Conservation (phyloP, 2,113 vertebrate genomes). For the Strix aluco region DNA sequence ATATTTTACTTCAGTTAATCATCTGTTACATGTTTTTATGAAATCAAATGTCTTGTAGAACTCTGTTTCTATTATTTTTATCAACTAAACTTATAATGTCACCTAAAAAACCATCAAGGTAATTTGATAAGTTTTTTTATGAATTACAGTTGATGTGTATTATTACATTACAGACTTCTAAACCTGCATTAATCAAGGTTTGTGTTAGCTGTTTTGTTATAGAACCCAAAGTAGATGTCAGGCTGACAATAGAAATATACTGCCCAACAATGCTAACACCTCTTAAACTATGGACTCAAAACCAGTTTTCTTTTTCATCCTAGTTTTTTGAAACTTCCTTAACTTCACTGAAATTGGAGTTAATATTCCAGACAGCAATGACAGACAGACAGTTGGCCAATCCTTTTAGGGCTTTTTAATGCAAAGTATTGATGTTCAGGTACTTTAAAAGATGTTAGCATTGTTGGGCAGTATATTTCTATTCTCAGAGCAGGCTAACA, state of each 20-base stretch:
- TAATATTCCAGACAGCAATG: not conserved
- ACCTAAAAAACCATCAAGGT: not conserved
- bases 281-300: not conserved
- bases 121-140: not conserved
- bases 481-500: not conserved
- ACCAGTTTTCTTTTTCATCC: not conserved
- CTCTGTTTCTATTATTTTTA: not conserved
- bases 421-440: not conserved
- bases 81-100: not conserved
- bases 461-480: not conserved
- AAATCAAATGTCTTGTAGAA: not conserved
- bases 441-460: not conserved
- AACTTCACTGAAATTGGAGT: not conserved
- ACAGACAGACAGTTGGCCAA: not conserved
- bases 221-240: not conserved
- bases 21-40: not conserved
- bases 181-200: not conserved
- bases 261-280: too few relatives aligned
- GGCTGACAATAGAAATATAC: not conserved
- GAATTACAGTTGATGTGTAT: not conserved
- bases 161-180: not conserved
- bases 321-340: not conserved
- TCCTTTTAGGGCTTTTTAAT: not conserved
- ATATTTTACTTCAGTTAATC: not conserved
- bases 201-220: not conserved